These are phyloP conservation scores for Gadus chalcogrammus DNA, from an alignment of 2,113 vertebrate species.

Conservation along the genomic window DNA sequence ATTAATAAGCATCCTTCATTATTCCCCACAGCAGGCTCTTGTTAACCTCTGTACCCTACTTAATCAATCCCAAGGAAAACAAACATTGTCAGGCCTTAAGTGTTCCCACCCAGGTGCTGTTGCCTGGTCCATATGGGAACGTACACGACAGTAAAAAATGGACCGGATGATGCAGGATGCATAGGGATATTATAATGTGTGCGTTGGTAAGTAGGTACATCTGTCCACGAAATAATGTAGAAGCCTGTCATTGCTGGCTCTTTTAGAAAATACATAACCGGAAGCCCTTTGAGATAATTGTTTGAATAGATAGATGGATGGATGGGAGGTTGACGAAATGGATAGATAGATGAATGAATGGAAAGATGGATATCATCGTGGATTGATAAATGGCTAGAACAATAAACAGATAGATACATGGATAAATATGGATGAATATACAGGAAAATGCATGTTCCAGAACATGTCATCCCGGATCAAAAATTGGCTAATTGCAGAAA, in stretches of 20 bases:
- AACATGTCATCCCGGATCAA: too few species aligned
- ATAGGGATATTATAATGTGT: background rate
- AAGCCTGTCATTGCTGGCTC: background rate
- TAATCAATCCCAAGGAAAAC: slow-evolving; percentile 48
- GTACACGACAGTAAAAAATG: background rate
- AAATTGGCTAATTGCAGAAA: too few species aligned
- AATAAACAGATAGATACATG: too few species aligned
- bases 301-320: too few species aligned
- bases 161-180: slow-evolving; percentile 8
- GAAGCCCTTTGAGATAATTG: too few species aligned
- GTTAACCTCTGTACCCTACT: slow-evolving; percentile 57
- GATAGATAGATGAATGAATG: too few species aligned
- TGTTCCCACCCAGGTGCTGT: slow-evolving; percentile 32
- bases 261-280: background rate
- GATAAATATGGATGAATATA: too few species aligned
- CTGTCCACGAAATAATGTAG: background rate
- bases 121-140: background rate
- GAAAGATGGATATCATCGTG: too few species aligned
- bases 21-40: slow-evolving; percentile 53
- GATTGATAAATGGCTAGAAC: too few species aligned
- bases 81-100: slow-evolving; percentile 24
- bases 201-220: too few species aligned
- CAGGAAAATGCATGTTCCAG: too few species aligned
- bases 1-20: slow-evolving; percentile 64
- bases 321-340: too few species aligned